These are phyloP conservation scores for Serrognathus titanus DNA, from an alignment of 2,888 invertebrate genomes.

Conservation along the genomic window DNA sequence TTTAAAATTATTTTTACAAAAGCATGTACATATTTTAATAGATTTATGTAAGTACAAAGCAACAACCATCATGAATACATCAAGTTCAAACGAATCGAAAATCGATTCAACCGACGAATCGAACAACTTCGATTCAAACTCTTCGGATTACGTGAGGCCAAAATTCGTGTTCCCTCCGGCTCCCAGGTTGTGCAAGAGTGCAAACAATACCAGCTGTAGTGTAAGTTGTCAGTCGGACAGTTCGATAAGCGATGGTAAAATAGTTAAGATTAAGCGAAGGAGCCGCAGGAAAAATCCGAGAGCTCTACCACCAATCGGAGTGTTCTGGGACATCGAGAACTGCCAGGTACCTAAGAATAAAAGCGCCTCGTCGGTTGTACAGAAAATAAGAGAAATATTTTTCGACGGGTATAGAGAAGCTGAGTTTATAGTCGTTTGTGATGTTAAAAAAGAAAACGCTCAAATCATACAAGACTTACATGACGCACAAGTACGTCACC, in stretches of 20 bases:
- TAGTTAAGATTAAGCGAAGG: constrained; percentile 20
- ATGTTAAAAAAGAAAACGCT: constrained; percentile 76
- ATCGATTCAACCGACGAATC: constrained; percentile 17
- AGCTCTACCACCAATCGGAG: constrained; percentile 67
- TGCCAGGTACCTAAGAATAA: constrained; percentile 80
- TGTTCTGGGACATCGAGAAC: constrained; percentile 94
- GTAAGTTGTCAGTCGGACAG: constrained; percentile 36
- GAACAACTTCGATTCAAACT: constrained; percentile 13
- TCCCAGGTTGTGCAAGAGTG: constrained; percentile 35
- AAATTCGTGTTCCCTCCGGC: constrained; percentile 22
- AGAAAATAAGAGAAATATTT: constrained; percentile 73
- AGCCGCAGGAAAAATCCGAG: constrained; percentile 21
- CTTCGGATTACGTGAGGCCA: constrained; percentile 5
- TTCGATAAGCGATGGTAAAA: constrained; percentile 29
- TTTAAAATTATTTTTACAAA: too few species aligned
- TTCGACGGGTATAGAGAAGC: constrained; percentile 73
- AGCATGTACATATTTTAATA: too few species aligned
- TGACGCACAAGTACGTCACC: constrained; percentile 67
- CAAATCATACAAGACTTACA: constrained; percentile 77
- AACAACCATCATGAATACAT: background rate
- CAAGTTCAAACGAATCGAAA: constrained; percentile 17
- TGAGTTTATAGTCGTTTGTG: constrained; percentile 88
- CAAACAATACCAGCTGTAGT: constrained; percentile 35
- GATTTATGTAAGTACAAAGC: background rate
- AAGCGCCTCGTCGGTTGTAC: constrained; percentile 75